Base-by-base conservation (phyloP, 1,140 invertebrate genomes). In the Drosophila nigromelanica region DNA sequence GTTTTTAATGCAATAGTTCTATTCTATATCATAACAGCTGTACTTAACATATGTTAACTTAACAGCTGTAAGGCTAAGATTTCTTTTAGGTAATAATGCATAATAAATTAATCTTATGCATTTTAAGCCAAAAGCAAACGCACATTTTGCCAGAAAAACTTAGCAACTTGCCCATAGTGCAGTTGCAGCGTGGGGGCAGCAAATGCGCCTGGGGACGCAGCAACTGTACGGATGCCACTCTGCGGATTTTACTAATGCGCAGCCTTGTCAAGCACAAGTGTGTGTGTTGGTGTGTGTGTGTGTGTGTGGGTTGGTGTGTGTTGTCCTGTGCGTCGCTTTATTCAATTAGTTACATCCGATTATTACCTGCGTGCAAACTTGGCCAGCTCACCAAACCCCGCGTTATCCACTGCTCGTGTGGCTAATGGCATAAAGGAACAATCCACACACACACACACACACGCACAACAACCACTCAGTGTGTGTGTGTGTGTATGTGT, bases 261-360 rank as follows among this genome's bases (percentile, higher is more conserved):
- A 56, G 55, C 55, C 73, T 60, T 7, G n/a, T 14, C 50, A 37
- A 21, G 47, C 45, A 18, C 21, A 55, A 48, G 37, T 43, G 37
- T 39, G 12, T 15, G 15, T 12, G 14, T 39, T 43, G 35, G 4
- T 35, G 51, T 12, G 14, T 39, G 58, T 45, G 4, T 35, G 51
- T 56, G 27, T 39, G 54, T 40, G 37, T 67, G 24, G 33, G 52
- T 62, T 47, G 63, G 52, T 72, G 63, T 55, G 62, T 71, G 69
- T 52, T 76, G 61, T 89, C 73, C 68, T 61, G 71, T 70, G 70
- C 79, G 87, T 71, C 83, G 85, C 76, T 89, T 86, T 89, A 89
- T 89, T 89, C 83, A 89, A 89, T 89, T 89, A 89, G 83, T 76
- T 75, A 80, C 80, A 89, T 89, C 85, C 80, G 83, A 81, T 89